These are phyloP conservation scores for Coenobita brevimanus DNA, from an alignment of 1,140 invertebrate species.

Conservation along the genomic window DNA sequence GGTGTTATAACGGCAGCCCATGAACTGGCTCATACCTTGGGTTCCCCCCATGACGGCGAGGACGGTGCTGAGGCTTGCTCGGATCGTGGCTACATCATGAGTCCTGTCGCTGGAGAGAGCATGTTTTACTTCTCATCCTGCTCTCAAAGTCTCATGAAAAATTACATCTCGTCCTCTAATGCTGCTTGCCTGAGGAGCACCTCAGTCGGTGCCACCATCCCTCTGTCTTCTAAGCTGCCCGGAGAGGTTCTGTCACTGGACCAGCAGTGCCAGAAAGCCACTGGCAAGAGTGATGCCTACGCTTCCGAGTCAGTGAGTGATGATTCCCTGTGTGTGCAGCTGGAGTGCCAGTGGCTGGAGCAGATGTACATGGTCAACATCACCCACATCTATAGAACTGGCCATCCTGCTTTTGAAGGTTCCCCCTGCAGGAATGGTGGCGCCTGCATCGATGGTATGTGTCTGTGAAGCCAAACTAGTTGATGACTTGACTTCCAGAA, in stretches of 20 bases:
- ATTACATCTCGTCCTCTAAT: constrained; percentile 4
- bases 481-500: no score
- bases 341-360: constrained; percentile 59
- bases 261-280: constrained; percentile 44
- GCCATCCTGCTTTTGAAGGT: constrained; percentile 53
- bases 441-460: constrained; percentile 52
- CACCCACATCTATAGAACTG: constrained; percentile 16
- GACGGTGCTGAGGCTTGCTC: constrained; percentile 55
- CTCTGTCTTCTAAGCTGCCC: constrained; percentile 26
- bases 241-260: constrained; percentile 51
- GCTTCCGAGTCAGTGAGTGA: constrained; percentile 39
- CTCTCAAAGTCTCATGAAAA: constrained; percentile 48
- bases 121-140: constrained; percentile 62
- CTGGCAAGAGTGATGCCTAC: constrained; percentile 32
- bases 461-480: no score
- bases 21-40: constrained; percentile 70
- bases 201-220: not conserved
- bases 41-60: constrained; percentile 69
- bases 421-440: constrained; percentile 55
- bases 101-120: constrained; percentile 54
- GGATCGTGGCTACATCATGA: constrained; percentile 69
- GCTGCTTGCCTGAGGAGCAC: constrained; percentile 41
- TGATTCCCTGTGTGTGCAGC: constrained; percentile 43
- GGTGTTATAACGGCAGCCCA: constrained; percentile 69
- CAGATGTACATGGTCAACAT: not conserved